Conservation (phyloP, 2,888 invertebrate species). For the Cynaeus angustus region DNA sequence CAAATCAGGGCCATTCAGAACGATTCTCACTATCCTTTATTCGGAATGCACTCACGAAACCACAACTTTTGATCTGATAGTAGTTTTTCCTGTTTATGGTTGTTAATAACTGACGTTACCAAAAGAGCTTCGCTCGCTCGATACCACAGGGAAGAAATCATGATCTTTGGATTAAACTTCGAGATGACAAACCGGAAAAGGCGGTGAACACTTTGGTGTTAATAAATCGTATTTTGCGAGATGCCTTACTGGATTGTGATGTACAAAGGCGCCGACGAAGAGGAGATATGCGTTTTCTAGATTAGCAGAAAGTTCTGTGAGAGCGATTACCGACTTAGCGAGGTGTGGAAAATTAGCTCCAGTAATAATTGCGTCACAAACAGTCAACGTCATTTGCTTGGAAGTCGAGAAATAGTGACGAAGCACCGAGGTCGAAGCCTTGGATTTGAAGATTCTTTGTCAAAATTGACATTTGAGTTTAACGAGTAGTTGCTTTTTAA, state of each 20-base stretch:
- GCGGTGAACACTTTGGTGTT: constrained; percentile 32
- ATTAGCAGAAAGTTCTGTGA: constrained; percentile 26
- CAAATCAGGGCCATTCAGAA: constrained; percentile 57
- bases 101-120: constrained; percentile 3
- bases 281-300: constrained; percentile 39
- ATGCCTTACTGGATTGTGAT: constrained; percentile 42
- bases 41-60: constrained; percentile 33
- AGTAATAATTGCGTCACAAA: constrained; percentile 30
- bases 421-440: neutral
- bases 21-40: constrained; percentile 51
- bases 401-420: neutral
- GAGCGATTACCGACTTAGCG: constrained; percentile 31
- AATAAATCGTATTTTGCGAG: constrained; percentile 43
- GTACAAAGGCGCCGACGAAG: constrained; percentile 41
- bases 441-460: too few relatives aligned
- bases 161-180: constrained; percentile 40
- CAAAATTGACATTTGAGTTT: too few relatives aligned
- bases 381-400: constrained; percentile 8
- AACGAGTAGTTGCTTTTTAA: too few relatives aligned
- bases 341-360: constrained; percentile 41
- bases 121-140: neutral
- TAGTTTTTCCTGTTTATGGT: neutral
- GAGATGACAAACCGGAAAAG: constrained; percentile 46
- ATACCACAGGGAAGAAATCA: constrained; percentile 9
- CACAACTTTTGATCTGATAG: constrained; percentile 5